phyloP scores from a whole-genome alignment of 2,113 vertebrate species.

The Xenopus tropicalis region UCB_Xtro_10.0 CM004443.2:55251001-55251500 shows the following conservation, averaged over 20 bases:
- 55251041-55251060: no score
- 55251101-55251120: not conserved
- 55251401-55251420: not conserved
- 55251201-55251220: slow-evolving; percentile 11
- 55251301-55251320: slow-evolving; percentile 7
- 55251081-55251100: not conserved
- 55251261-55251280: slow-evolving; percentile 12
- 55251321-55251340: slow-evolving; percentile 11
- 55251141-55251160: slow-evolving; percentile 12
- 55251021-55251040: no score
- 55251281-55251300: slow-evolving; percentile 33
- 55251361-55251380: not conserved
- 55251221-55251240: slow-evolving; percentile 38
- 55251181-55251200: slow-evolving; percentile 27
- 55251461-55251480: not conserved
- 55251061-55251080: no score
- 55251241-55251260: slow-evolving; percentile 6
- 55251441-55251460: slow-evolving; percentile 8
- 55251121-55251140: slow-evolving; percentile 2
- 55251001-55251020: no score
- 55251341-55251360: not conserved
- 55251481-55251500: slow-evolving; percentile 5
- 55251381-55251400: slow-evolving; percentile 1
- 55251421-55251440: slow-evolving; percentile 5
- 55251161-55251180: slow-evolving; percentile 30